Evolutionary conservation across 2,113 vertebrate species (phyloP).

Genomic region (Protobothrops flavoviridis): DNA sequence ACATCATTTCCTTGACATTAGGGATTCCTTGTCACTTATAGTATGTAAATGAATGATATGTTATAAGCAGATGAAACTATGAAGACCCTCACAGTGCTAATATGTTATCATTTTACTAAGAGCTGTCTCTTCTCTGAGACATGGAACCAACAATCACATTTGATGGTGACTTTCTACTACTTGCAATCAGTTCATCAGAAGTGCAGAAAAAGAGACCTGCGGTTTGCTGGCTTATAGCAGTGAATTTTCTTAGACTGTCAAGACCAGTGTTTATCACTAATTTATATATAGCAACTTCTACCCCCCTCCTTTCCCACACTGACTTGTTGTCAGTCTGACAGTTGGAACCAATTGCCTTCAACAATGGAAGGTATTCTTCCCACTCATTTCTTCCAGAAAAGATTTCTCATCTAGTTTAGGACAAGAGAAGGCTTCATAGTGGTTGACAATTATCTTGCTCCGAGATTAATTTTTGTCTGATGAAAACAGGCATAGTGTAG

Average conservation of each 20-base stretch:
- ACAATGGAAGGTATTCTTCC: background rate
- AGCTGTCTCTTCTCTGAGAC: slow-evolving; percentile 4
- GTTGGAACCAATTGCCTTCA: slow-evolving; percentile 3
- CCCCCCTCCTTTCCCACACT: slow-evolving; percentile 10
- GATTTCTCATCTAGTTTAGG: background rate
- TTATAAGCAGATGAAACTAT: slow-evolving; percentile 19
- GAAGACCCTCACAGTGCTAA: background rate
- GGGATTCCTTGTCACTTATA: background rate
- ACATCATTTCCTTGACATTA: background rate
- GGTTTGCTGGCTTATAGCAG: slow-evolving; percentile 3
- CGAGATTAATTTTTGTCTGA: background rate
- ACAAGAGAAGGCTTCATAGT: background rate
- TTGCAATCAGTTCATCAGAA: slow-evolving; percentile 7
- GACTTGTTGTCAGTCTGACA: background rate
- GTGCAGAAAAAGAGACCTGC: slow-evolving; percentile 7
- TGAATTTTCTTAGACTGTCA: background rate
- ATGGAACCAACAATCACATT: background rate
- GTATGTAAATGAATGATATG: background rate
- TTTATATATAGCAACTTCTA: background rate
- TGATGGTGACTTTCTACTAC: background rate
- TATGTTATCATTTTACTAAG: background rate
- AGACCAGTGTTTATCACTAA: slow-evolving; percentile 15
- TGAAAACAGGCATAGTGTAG: background rate
- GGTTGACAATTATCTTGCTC: background rate
- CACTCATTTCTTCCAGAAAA: background rate